These are phyloP conservation scores for Ailuropoda melanoleuca DNA, from an alignment of 2,113 vertebrate genomes.

Conservation along the genomic window DNA sequence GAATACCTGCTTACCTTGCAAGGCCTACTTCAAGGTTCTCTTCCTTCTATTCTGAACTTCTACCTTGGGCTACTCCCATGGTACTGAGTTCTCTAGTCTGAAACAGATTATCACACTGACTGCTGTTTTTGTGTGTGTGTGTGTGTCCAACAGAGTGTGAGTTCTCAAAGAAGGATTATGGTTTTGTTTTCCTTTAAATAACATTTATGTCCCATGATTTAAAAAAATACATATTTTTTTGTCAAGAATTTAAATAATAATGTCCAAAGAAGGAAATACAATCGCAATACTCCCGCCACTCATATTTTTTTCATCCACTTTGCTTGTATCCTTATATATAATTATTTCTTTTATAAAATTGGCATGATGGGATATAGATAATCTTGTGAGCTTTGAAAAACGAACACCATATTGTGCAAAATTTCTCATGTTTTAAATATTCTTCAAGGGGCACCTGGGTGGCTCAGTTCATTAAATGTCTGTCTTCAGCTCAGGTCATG, in stretches of 20 bases:
- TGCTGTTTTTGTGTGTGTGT: background rate
- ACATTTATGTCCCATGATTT: background rate
- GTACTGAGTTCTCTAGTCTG: background rate
- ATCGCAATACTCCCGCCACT: background rate
- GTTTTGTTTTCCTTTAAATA: conserved; percentile 18
- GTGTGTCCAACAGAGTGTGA: background rate
- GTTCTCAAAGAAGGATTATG: background rate
- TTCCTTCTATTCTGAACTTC: background rate
- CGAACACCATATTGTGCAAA: background rate
- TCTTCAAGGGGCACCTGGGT: background rate
- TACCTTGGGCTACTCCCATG: background rate
- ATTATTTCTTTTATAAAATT: conserved; percentile 26
- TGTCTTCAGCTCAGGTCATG: no score
- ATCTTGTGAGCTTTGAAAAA: conserved; percentile 9
- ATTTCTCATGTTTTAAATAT: background rate
- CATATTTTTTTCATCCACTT: conserved; percentile 5
- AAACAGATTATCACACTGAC: background rate
- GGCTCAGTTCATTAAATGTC: background rate
- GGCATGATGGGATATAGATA: background rate
- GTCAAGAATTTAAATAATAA: conserved; percentile 21
- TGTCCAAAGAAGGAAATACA: background rate
- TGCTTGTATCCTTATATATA: background rate
- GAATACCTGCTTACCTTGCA: background rate
- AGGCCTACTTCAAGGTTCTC: background rate
- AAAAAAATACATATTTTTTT: background rate